Conservation (phyloP, 2,888 invertebrate genomes). For the Limnephilus auricula region DNA sequence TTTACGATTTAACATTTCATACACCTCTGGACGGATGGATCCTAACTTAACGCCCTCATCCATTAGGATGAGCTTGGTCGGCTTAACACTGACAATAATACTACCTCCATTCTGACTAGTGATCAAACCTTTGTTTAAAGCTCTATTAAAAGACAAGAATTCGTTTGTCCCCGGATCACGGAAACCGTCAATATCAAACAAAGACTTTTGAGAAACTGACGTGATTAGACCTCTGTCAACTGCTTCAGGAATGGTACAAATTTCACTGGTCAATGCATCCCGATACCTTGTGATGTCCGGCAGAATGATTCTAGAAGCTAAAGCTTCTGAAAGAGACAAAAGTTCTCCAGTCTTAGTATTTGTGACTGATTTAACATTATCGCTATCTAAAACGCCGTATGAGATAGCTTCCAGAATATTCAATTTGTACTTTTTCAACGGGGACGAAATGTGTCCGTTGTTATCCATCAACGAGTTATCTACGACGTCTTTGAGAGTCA, state of each 20-base stretch:
- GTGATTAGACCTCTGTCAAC: conserved; percentile 93
- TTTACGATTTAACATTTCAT: conserved; percentile 89
- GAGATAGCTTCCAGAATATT: conserved; percentile 91
- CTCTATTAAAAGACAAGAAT: conserved; percentile 90
- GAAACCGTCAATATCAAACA: conserved; percentile 95
- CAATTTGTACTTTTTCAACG: conserved; percentile 85
- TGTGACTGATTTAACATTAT: conserved; percentile 89
- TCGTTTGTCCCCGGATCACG: conserved; percentile 89
- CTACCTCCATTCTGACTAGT: conserved; percentile 85
- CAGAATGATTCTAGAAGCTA: conserved; percentile 88
- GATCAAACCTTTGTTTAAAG: conserved; percentile 86
- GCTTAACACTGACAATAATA: conserved; percentile 84
- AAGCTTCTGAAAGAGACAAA: conserved; percentile 90
- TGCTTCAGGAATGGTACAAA: conserved; percentile 89
- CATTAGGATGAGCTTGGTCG: conserved; percentile 86
- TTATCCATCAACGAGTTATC: conserved; percentile 88
- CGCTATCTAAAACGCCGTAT: conserved; percentile 91
- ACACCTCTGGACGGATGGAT: conserved; percentile 89
- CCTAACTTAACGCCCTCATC: conserved; percentile 88
- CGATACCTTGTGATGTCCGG: conserved; percentile 85
- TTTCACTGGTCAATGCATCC: conserved; percentile 85
- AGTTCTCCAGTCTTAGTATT: conserved; percentile 88
- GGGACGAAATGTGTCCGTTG: conserved; percentile 88
- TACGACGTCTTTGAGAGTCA: conserved; percentile 93
- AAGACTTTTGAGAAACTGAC: conserved; percentile 90